Evolutionary conservation across 2,797 vertebrate genomes (phyloP).

Genomic region (Pantherophis vulpinus): DNA sequence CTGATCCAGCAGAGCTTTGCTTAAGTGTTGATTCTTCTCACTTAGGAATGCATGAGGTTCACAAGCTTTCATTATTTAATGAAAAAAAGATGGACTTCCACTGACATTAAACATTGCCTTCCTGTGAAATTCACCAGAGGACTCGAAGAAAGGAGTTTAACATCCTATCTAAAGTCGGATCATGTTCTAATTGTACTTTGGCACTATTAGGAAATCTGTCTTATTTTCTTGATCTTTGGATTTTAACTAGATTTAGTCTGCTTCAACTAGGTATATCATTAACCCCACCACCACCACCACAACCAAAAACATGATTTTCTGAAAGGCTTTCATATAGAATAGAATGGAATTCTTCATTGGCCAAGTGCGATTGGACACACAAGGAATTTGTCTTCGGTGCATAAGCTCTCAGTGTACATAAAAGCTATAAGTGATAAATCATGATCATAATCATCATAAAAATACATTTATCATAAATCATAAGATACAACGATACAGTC

Average conservation of each 20-base stretch:
- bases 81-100: not conserved
- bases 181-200: not conserved
- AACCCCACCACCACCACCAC: too few species aligned
- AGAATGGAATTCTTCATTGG: too few species aligned
- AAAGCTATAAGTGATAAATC: too few species aligned
- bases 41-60: not conserved
- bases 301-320: not conserved
- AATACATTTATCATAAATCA: too few species aligned
- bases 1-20: not conserved
- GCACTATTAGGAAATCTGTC: not conserved
- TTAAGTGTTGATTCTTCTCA: not conserved
- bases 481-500: too few species aligned
- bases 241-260: not conserved
- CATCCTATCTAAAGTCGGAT: not conserved
- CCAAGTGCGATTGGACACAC: too few species aligned
- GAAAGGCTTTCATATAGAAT: not conserved
- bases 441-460: too few species aligned
- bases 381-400: too few species aligned
- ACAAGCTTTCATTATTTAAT: not conserved
- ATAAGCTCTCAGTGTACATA: too few species aligned
- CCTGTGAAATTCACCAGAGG: not conserved
- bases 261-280: not conserved
- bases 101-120: not conserved
- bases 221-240: not conserved
- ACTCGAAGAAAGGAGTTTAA: not conserved